Base-by-base conservation (phyloP, 2,113 vertebrate species). In the Zosterops borbonicus region DNA sequence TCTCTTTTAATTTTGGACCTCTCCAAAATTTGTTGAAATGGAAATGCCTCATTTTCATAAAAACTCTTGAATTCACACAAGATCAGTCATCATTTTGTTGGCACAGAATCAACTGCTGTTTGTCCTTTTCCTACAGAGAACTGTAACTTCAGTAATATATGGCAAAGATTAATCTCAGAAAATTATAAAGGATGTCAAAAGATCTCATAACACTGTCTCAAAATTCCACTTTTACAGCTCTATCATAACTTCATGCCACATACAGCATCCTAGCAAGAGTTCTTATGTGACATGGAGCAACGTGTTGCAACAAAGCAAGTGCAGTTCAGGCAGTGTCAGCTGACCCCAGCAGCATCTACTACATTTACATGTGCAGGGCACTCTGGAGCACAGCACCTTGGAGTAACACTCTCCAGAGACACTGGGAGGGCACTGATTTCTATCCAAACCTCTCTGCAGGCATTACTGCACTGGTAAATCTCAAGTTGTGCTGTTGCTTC, bases 301-400 rank as follows among this genome's bases (percentile, higher is more conserved):
- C 1, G 2, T 37, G 39, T 17, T 3, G 2, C 12, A 22, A 25
- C 42, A 63, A n/a, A 67, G 23, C 59, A 76, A 78, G 31, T 9
- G 35, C 28, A 52, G 41, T 29, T 84, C 22, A 44, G 55, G 53
- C 39, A 55, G 24, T 1, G 1, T 13, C 63, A 44, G 42, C 1
- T 44, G 46, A 31, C 23, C 29, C 25, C 56, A 47, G 52, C 3
- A 2, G 6, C 41, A 5, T 41, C 42, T 44, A 56, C 35, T 23
- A 14, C 0, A 0, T 41, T 71, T 24, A 9, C 0, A 0, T 29
- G 17, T 14, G 53, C 39, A 39, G 49, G 31, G 23, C 11, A 11
- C 29, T 52, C 17, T 4, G 19, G 65, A 70, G 11, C 0, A 1
- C 1, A 0, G 41, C 65, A 22, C 60, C 53, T 41, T 15, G 50